These are phyloP conservation scores for Drosophila oshimai DNA, from an alignment of 1,140 invertebrate genomes.

Conservation along the genomic window DNA sequence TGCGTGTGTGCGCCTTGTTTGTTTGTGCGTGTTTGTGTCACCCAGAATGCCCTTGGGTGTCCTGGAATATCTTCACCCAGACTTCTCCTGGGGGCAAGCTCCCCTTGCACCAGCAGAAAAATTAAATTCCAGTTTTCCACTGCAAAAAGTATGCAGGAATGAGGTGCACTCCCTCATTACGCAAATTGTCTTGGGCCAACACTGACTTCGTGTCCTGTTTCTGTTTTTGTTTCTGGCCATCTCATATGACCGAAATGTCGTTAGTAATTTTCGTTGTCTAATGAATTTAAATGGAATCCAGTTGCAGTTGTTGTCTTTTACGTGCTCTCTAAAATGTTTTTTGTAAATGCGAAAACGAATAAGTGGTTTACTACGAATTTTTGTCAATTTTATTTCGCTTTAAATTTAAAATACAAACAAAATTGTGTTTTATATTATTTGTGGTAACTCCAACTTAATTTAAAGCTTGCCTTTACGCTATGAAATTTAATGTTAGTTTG, in stretches of 20 bases:
- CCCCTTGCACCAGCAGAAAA: constrained; percentile 4
- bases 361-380: too few relatives aligned
- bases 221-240: constrained; percentile 6
- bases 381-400: too few relatives aligned
- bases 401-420: too few relatives aligned
- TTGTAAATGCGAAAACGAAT: too few relatives aligned
- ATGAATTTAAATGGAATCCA: constrained; percentile 77
- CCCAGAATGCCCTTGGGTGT: constrained; percentile 13
- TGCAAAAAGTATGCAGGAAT: background rate
- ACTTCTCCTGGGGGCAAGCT: background rate
- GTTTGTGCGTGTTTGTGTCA: constrained; percentile 8
- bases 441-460: too few relatives aligned
- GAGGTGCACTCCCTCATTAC: constrained; percentile 56
- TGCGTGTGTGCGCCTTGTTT: background rate
- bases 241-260: constrained; percentile 30
- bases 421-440: too few relatives aligned
- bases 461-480: background rate
- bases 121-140: constrained; percentile 10
- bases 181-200: constrained; percentile 68
- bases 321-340: too few relatives aligned
- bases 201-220: constrained; percentile 11
- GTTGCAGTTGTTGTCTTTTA: constrained; percentile 8
- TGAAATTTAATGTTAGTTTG: too few relatives aligned
- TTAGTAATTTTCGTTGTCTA: constrained; percentile 28
- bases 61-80: background rate